Conservation (phyloP, 1,140 invertebrate genomes). For the Drosophila tropicalis region DNA sequence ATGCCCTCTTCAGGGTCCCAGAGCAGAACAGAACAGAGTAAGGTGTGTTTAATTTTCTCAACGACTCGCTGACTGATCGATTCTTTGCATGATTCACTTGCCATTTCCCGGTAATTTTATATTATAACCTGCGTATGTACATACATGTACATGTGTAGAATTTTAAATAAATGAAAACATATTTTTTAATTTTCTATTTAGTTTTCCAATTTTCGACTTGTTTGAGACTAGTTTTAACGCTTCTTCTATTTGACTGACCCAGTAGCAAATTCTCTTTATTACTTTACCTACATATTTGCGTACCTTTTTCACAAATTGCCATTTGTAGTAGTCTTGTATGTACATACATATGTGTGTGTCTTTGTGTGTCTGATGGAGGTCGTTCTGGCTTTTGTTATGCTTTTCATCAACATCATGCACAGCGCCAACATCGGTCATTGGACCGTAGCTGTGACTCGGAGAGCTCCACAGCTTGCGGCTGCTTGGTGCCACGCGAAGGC, state of each 20-base stretch:
- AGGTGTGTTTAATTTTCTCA: constrained; percentile 55
- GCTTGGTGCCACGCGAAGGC: constrained; percentile 58
- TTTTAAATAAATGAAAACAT: constrained; percentile 25
- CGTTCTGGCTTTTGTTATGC: constrained; percentile 73
- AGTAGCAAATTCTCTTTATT: constrained; percentile 43
- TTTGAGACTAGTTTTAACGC: constrained; percentile 43
- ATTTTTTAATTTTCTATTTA: constrained; percentile 17
- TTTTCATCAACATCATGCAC: constrained; percentile 54
- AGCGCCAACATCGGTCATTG: constrained; percentile 72
- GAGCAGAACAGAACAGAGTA: constrained; percentile 9
- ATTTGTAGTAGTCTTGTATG: constrained; percentile 53
- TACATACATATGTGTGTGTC: too few species aligned
- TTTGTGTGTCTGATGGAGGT: constrained; percentile 65
- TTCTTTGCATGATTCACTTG: constrained; percentile 51
- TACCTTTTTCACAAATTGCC: constrained; percentile 66
- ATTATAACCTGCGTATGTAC: constrained; percentile 24
- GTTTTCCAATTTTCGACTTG: constrained; percentile 22
- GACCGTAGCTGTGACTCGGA: constrained; percentile 58
- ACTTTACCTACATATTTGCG: constrained; percentile 4
- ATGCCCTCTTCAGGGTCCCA: not conserved
- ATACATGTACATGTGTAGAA: not conserved
- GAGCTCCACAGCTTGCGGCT: constrained; percentile 31
- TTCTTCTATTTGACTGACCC: constrained; percentile 55
- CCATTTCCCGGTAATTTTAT: constrained; percentile 54
- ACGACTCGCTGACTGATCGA: constrained; percentile 64